Conservation (phyloP, 2,113 vertebrate species). For the Xenopus laevis region DNA sequence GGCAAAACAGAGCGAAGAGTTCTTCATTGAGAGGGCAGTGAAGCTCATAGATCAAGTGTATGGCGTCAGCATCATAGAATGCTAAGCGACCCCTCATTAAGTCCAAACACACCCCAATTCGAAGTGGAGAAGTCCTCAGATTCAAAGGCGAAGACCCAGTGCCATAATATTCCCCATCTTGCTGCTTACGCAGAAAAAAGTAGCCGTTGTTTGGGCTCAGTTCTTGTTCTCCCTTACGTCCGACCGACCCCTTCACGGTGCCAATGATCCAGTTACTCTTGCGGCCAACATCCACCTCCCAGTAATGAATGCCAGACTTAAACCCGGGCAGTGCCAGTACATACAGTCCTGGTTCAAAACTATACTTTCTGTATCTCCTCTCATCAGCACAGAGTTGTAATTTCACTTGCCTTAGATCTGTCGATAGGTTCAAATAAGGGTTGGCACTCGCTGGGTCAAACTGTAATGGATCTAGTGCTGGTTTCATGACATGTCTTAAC, state of each 20-base stretch:
- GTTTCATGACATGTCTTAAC: constrained; percentile 28
- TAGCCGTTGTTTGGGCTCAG: constrained; percentile 26
- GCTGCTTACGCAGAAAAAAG: constrained; percentile 32
- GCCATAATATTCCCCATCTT: constrained; percentile 4
- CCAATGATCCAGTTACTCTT: constrained; percentile 73
- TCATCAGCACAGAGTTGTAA: constrained; percentile 43
- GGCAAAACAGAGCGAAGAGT: constrained; percentile 35
- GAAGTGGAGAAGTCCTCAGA: not conserved
- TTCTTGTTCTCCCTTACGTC: constrained; percentile 60
- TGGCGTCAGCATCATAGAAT: constrained; percentile 27
- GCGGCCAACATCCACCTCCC: constrained; percentile 60
- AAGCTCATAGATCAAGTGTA: constrained; percentile 17
- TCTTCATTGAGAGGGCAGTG: not conserved
- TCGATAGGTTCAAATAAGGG: constrained; percentile 55
- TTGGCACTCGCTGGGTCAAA: constrained; percentile 66
- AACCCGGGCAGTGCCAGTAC: constrained; percentile 56
- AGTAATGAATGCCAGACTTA: constrained; percentile 59
- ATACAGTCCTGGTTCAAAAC: constrained; percentile 61
- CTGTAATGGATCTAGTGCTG: constrained; percentile 5
- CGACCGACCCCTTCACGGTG: constrained; percentile 69
- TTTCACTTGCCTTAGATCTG: constrained; percentile 47
- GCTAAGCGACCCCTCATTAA: constrained; percentile 12
- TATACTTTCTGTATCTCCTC: constrained; percentile 47
- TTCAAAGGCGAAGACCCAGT: not conserved
- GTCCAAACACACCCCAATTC: constrained; percentile 22